Conservation (phyloP, 2,888 invertebrate species). For the Theretra japonica region DNA sequence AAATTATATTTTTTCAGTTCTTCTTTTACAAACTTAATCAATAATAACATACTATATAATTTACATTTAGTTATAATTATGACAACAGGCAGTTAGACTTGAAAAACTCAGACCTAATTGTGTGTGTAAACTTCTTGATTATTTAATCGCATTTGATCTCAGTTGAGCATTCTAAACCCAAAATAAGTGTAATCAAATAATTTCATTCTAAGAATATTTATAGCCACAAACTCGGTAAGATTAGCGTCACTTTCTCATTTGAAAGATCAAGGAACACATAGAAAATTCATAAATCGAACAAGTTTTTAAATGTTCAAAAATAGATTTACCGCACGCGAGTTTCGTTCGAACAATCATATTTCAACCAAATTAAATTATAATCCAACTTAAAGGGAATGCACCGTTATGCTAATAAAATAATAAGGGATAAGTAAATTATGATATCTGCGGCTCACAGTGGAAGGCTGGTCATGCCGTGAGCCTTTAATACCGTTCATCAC, state of each 20-base stretch:
- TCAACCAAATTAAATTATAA: slow-evolving; percentile 26
- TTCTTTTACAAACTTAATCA: no score
- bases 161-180: no score
- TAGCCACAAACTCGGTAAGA: background rate
- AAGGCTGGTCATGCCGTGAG: slow-evolving; percentile 41
- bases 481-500: slow-evolving; percentile 39
- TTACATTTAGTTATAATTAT: no score
- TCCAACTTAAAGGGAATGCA: background rate
- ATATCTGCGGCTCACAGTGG: slow-evolving; percentile 46
- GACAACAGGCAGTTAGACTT: no score
- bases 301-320: slow-evolving; percentile 17
- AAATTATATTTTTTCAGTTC: no score
- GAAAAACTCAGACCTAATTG: no score
- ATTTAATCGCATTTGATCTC: no score
- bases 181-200: no score
- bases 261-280: background rate
- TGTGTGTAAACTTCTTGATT: no score
- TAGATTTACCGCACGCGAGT: slow-evolving; percentile 24
- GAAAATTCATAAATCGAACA: slow-evolving; percentile 7
- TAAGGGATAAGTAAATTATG: slow-evolving; percentile 49
- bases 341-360: slow-evolving; percentile 18
- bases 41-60: no score
- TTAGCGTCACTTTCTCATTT: background rate
- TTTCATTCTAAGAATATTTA: background rate
- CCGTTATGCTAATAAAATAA: slow-evolving; percentile 33